These are phyloP conservation scores for Psittacara wagleri DNA, from an alignment of 2,113 vertebrate species.

Conservation along the genomic window DNA sequence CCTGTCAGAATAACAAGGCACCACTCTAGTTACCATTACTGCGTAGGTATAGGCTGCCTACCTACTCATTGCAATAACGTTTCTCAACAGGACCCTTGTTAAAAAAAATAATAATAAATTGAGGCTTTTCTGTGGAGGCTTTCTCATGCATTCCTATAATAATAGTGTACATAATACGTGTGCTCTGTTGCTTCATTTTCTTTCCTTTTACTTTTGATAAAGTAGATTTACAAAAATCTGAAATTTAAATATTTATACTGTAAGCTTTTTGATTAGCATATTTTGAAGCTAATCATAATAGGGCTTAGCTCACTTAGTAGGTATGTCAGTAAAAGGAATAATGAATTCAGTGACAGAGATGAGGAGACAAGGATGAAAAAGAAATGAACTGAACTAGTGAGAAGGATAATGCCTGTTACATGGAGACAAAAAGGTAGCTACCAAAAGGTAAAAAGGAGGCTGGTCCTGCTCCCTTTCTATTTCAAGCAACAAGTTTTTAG, in stretches of 20 bases:
- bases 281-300: slow-evolving; percentile 41
- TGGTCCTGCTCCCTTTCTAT: background rate
- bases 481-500: background rate
- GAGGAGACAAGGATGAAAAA: background rate
- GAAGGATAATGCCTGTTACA: background rate
- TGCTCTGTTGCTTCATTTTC: background rate
- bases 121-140: background rate
- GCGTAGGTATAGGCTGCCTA: background rate
- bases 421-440: background rate
- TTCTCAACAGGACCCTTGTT: background rate
- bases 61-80: background rate
- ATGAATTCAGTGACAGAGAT: slow-evolving; percentile 3
- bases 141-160: background rate
- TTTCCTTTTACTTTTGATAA: slow-evolving; percentile 10
- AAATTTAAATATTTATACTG: slow-evolving; percentile 56
- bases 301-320: slow-evolving; percentile 5
- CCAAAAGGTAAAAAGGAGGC: background rate
- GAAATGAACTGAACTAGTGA: background rate
- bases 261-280: slow-evolving; percentile 24
- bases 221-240: slow-evolving; percentile 26
- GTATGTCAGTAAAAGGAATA: slow-evolving; percentile 31
- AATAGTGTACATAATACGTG: background rate
- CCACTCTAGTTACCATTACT: background rate
- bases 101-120: background rate
- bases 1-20: background rate